Percentiles rank a stretch among this genome's conserved stretches.
Evolutionary conservation across 2,113 vertebrate genomes (phyloP).

Genomic region (Amphiprion ocellaris): DNA sequence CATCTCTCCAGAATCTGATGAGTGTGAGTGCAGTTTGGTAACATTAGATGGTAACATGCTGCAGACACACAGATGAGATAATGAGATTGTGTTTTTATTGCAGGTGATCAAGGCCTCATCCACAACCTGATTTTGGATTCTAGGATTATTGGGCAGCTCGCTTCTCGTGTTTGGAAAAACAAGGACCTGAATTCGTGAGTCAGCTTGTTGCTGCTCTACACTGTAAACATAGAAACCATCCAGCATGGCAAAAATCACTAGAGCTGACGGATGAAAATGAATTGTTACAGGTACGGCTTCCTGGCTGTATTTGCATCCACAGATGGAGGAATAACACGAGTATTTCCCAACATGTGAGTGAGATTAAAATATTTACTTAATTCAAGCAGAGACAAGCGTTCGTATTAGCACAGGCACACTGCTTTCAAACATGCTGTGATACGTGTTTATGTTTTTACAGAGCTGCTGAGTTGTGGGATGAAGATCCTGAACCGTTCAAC

Average conservation of each 20-base stretch:
- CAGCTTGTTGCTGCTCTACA: neutral
- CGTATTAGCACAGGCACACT: neutral
- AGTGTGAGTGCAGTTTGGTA: constrained; percentile 87
- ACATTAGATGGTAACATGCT: neutral
- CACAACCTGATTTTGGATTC: constrained; percentile 98
- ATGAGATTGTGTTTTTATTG: constrained; percentile 9
- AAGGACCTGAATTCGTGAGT: constrained; percentile 95
- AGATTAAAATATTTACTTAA: neutral
- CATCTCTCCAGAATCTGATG: constrained; percentile 96
- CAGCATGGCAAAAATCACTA: neutral
- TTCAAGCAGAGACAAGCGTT: neutral
- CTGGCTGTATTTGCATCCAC: constrained; percentile 97
- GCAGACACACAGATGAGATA: neutral
- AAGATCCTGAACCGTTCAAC: constrained; percentile 95
- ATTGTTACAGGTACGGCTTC: constrained; percentile 92
- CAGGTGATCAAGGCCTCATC: constrained; percentile 95
- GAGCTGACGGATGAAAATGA: neutral
- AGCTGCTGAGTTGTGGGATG: constrained; percentile 95
- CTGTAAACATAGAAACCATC: neutral
- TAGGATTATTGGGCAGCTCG: constrained; percentile 93
- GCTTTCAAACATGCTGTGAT: neutral
- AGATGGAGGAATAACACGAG: constrained; percentile 94
- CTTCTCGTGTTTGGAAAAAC: constrained; percentile 94
- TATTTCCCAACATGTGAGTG: constrained; percentile 97
- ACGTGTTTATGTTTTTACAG: constrained; percentile 74